Conservation (phyloP, 2,888 invertebrate species). For the Noctua janthina region DNA sequence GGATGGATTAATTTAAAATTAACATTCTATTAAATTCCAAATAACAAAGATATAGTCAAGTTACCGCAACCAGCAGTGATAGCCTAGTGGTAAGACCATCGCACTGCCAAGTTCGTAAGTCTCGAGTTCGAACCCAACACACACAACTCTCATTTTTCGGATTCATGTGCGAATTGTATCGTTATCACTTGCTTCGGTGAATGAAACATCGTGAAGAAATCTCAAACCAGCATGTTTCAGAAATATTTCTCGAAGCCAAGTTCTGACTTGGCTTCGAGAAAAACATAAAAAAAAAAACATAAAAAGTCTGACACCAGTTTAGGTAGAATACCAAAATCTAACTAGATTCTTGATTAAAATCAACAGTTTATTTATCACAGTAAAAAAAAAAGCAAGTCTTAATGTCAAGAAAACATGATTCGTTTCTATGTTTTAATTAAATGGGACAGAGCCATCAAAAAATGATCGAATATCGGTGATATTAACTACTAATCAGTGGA, state of each 20-base stretch:
- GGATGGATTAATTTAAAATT: conserved; percentile 6
- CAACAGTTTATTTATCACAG: background rate
- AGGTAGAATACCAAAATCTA: background rate
- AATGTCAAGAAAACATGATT: background rate
- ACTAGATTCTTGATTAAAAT: background rate
- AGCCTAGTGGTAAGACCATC: no score
- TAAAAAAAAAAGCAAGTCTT: background rate
- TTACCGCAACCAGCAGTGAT: background rate
- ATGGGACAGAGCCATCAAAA: background rate
- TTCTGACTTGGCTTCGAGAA: no score
- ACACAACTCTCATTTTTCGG: no score
- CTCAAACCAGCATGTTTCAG: no score
- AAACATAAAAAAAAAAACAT: no score
- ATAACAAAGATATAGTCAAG: background rate
- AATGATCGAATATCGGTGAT: background rate
- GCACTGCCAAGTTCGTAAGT: no score
- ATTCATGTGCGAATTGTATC: no score
- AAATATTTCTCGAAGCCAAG: no score
- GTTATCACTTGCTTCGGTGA: no score
- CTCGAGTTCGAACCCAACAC: no score
- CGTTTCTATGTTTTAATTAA: background rate
- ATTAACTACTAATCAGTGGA: background rate
- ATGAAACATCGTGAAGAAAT: no score
- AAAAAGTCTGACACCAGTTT: no score
- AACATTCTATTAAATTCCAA: background rate